Conservation (phyloP, 1,140 invertebrate genomes). For the Phocides pigmalion region DNA sequence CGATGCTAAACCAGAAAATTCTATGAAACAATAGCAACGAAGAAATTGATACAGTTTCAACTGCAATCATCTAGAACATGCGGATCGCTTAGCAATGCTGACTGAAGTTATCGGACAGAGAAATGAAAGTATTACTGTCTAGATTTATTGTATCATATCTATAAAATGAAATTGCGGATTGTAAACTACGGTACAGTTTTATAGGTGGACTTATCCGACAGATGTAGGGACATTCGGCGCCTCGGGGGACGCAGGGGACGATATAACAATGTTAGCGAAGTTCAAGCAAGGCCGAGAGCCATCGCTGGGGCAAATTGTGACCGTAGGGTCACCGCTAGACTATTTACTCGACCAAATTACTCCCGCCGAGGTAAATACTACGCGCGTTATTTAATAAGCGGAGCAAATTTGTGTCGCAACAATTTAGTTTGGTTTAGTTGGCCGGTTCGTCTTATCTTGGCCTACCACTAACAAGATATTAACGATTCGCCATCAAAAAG, state of each 20-base stretch:
- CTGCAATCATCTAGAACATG: conserved; percentile 44
- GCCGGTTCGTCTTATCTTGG: conserved; percentile 6
- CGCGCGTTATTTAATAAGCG: conserved; percentile 62
- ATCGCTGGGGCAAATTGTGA: conserved; percentile 66
- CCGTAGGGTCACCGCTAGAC: conserved; percentile 64
- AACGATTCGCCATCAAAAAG: background rate
- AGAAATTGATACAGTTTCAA: conserved; percentile 56
- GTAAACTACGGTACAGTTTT: conserved; percentile 64
- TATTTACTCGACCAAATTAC: conserved; percentile 68
- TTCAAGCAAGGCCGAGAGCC: conserved; percentile 65
- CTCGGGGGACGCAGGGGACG: conserved; percentile 64
- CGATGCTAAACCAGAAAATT: conserved; percentile 43
- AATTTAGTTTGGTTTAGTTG: conserved; percentile 50
- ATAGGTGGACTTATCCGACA: conserved; percentile 61
- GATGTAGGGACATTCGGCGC: conserved; percentile 67
- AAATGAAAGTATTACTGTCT: conserved; percentile 48
- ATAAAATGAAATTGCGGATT: conserved; percentile 70
- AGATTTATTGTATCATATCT: conserved; percentile 65
- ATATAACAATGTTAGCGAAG: conserved; percentile 73
- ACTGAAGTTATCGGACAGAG: conserved; percentile 45
- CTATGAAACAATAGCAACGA: conserved; percentile 44
- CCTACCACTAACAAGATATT: background rate
- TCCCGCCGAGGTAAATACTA: conserved; percentile 61
- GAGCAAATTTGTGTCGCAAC: conserved; percentile 47
- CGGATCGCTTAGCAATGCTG: conserved; percentile 39